These are phyloP conservation scores for Sorex araneus DNA, from an alignment of 2,113 vertebrate genomes.

Conservation along the genomic window DNA sequence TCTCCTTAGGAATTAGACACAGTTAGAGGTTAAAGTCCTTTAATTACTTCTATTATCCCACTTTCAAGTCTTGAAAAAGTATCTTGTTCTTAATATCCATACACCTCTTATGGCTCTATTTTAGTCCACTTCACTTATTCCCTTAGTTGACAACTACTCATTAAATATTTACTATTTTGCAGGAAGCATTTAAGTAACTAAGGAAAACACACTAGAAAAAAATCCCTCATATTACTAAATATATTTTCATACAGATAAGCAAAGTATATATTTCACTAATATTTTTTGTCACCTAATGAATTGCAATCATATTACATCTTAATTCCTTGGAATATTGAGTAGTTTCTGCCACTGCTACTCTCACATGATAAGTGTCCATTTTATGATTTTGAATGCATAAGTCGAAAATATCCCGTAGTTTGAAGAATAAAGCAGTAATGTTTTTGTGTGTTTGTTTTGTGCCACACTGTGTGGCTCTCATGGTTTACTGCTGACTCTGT, in stretches of 20 bases:
- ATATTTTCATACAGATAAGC: not conserved
- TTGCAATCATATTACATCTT: slow-evolving; percentile 13
- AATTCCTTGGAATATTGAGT: not conserved
- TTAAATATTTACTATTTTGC: slow-evolving; percentile 21
- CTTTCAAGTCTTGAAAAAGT: not conserved
- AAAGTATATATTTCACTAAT: not conserved
- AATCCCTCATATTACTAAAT: not conserved
- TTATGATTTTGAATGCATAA: not conserved
- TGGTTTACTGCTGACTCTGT: too few species aligned
- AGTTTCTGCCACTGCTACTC: not conserved
- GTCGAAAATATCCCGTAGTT: slow-evolving; percentile 2
- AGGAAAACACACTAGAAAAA: not conserved
- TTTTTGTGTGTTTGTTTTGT: too few species aligned
- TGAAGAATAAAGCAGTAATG: not conserved
- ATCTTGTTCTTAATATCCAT: not conserved
- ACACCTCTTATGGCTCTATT: not conserved
- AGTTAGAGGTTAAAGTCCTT: not conserved
- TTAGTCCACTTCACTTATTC: not conserved
- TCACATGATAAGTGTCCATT: not conserved
- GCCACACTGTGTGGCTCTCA: too few species aligned
- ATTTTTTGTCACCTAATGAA: slow-evolving; percentile 4
- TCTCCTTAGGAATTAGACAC: not conserved
- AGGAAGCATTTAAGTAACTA: not conserved
- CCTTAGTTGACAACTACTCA: not conserved
- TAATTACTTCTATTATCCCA: not conserved